Base-by-base conservation (phyloP, 2,888 invertebrate species). In the Crocallis elinguaria region DNA sequence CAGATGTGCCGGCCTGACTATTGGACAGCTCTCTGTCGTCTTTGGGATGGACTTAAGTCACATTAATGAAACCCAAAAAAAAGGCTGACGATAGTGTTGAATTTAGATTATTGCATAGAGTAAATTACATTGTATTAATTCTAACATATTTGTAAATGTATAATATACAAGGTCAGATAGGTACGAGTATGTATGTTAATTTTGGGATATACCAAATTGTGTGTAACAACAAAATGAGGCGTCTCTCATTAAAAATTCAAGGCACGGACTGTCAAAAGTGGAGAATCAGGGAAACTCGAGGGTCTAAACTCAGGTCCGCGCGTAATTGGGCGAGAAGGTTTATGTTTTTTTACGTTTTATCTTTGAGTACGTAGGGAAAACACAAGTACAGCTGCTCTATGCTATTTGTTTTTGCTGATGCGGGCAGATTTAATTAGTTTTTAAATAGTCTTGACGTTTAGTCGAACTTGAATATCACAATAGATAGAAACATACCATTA, bases 171-270 rank as follows among this genome's bases (percentile, higher is more conserved):
- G 9, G 9, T n/a, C 9, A 9, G 9, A 7, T 9, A 4, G 1
- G 1, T 19, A 25, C 9, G n/a, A 25, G 9, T n/a, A 25, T 3
- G n/a, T 25, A 35, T 35, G 35, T 45, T 49, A 48, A 54, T 49
- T 9, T 19, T 14, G 36, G 32, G 38, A 43, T 43, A 43, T 16
- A 48, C 43, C 17, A 53, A 53, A 53, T 53, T 53, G 48, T 53
- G 53, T 46, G 49, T 52, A 56, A 59, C 62, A 54, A 49, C 44
- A 41, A 57, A 56, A 61, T 61, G 50, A 60, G 55, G 50, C 41
- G 30, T 11, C 25, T 49, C 57, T 62, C 63, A 66, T 67, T 62
- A 62, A 60, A 58, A 49, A 66, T 67, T 67, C 66, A 66, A 49
- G 49, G 43, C 64, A 57, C 62, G 61, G 43, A 23, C 57, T 50